Percentiles rank a stretch among this genome's conserved stretches.
Evolutionary conservation across 2,797 vertebrate species (phyloP).

Genomic region (Thalassophryne amazonica): DNA sequence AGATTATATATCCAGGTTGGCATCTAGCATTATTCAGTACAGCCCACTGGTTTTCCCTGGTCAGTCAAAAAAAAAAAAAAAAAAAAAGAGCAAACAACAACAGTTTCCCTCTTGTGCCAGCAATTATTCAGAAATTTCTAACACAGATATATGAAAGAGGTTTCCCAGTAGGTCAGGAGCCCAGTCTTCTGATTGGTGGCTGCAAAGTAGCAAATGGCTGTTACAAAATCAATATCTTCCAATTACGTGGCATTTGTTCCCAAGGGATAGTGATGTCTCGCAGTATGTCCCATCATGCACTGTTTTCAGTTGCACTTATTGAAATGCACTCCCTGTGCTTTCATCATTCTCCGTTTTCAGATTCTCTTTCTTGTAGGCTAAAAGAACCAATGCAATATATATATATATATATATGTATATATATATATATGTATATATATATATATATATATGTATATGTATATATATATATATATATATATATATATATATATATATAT

Average conservation of each 20-base stretch:
- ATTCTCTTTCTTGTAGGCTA: background rate
- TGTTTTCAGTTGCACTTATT: constrained; percentile 10
- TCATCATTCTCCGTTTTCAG: background rate
- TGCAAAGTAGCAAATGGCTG: constrained; percentile 35
- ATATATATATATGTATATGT: background rate
- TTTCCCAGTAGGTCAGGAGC: constrained; percentile 32
- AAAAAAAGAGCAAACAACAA: no score
- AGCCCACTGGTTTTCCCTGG: constrained; percentile 13
- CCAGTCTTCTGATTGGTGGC: constrained; percentile 41
- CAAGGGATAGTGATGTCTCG: constrained; percentile 13
- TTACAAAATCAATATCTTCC: constrained; percentile 57
- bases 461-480: background rate
- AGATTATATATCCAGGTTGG: no score
- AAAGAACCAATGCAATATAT: background rate
- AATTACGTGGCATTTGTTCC: constrained; percentile 59
- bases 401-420: background rate
- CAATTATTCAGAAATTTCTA: constrained; percentile 53
- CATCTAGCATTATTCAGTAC: background rate
- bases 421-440: background rate
- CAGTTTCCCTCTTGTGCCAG: constrained; percentile 27
- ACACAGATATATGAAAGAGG: constrained; percentile 55
- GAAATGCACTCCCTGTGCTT: background rate
- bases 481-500: background rate
- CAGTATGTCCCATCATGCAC: constrained; percentile 20
- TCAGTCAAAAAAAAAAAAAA: constrained; percentile 29